These are phyloP conservation scores for Cinara cedri DNA, from an alignment of 2,888 invertebrate genomes.

Conservation along the genomic window DNA sequence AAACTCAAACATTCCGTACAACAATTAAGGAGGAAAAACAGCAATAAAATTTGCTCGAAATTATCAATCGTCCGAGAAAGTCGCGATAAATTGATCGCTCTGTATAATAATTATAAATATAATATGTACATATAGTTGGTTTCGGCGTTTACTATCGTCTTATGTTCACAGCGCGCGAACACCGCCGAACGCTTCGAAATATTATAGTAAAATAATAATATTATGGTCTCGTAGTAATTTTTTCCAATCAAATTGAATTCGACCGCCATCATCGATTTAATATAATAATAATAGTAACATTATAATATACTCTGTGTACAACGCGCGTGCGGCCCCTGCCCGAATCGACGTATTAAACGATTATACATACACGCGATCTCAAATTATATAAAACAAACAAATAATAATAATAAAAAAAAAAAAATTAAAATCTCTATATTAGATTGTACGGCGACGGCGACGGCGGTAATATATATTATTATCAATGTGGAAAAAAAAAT, in stretches of 20 bases:
- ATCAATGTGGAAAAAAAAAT: conserved; percentile 11
- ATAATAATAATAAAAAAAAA: not conserved
- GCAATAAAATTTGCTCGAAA: too few relatives aligned
- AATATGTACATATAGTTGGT: too few relatives aligned
- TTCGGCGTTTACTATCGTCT: too few relatives aligned
- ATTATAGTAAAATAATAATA: too few relatives aligned
- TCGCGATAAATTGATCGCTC: too few relatives aligned
- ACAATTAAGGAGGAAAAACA: too few relatives aligned
- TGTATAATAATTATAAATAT: too few relatives aligned
- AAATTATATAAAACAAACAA: conserved; percentile 33
- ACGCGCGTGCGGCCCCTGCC: not conserved
- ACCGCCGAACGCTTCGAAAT: too few relatives aligned
- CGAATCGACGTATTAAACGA: not conserved
- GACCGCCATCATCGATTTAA: not conserved
- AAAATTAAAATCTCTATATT: not conserved
- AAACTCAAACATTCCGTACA: too few relatives aligned
- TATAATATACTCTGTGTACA: not conserved
- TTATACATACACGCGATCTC: not conserved
- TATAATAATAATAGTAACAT: not conserved
- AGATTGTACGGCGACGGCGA: not conserved
- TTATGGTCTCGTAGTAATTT: not conserved
- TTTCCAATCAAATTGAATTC: conserved; percentile 24
- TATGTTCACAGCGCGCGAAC: too few relatives aligned
- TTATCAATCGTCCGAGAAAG: too few relatives aligned
- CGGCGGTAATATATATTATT: conserved; percentile 28